phyloP scores from a whole-genome alignment of 2,113 vertebrate species.

The Serinus canaria region DNA sequence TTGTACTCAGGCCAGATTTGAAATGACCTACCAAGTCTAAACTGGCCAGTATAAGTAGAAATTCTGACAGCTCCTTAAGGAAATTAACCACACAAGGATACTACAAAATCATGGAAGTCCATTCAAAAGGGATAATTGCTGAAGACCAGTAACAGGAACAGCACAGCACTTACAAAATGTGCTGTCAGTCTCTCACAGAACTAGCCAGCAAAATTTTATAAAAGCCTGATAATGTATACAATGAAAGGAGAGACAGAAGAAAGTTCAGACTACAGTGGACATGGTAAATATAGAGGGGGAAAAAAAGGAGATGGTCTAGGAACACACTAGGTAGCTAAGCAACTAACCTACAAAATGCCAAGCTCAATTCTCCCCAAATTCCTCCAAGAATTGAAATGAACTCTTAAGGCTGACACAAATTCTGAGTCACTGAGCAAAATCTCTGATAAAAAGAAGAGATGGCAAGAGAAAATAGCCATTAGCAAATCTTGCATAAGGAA shows the following conservation, averaged over 20 bases:
- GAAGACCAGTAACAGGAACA: neutral
- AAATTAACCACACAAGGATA: neutral
- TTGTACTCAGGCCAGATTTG: neutral
- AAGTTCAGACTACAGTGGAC: conserved; percentile 22
- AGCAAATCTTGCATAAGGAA: neutral
- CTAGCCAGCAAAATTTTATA: neutral
- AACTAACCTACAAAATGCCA: conserved; percentile 12
- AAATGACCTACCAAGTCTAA: neutral
- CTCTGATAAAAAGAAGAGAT: neutral
- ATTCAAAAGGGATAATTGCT: neutral
- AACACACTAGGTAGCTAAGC: conserved; percentile 22
- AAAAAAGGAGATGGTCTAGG: neutral
- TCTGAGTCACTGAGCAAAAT: neutral
- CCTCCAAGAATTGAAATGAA: conserved; percentile 5
- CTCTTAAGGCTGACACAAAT: neutral
- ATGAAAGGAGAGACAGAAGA: neutral
- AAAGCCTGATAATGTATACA: neutral
- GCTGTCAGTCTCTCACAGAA: neutral
- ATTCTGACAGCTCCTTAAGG: neutral
- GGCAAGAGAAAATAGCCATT: neutral
- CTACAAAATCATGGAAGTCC: neutral
- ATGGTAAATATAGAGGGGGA: neutral
- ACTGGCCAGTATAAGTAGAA: neutral
- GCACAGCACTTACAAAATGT: neutral
- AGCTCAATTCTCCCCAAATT: neutral